A percentile compares a stretch with the other conserved stretches of the same genome.
Conservation (phyloP, 2,888 invertebrate genomes). For the Pantelozetes paolii region DNA sequence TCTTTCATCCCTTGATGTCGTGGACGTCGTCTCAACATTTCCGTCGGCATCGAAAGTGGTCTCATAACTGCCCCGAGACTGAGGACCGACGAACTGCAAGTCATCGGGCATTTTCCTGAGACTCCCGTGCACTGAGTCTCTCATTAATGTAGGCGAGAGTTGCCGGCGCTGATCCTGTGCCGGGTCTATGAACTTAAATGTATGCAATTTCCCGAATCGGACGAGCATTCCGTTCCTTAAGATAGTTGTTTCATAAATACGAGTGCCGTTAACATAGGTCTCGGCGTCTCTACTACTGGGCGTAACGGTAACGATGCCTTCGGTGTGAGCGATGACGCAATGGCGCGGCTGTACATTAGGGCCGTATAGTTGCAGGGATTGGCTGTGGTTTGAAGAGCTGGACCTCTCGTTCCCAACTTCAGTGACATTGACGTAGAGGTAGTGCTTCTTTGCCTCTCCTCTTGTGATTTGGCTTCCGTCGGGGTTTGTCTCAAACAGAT, state of each 20-base stretch:
- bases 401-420: constrained; percentile 68
- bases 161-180: constrained; percentile 48
- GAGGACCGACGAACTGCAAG: background rate
- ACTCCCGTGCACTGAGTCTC: constrained; percentile 31
- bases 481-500: constrained; percentile 75
- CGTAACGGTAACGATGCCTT: constrained; percentile 86
- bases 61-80: constrained; percentile 49
- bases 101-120: constrained; percentile 16
- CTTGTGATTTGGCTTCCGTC: constrained; percentile 57
- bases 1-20: constrained; percentile 65
- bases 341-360: constrained; percentile 89
- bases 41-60: constrained; percentile 84
- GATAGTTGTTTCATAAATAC: constrained; percentile 86
- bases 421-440: constrained; percentile 62
- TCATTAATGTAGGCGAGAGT: constrained; percentile 2
- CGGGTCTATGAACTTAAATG: constrained; percentile 58
- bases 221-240: constrained; percentile 62
- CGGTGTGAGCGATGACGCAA: constrained; percentile 85
- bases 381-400: constrained; percentile 49
- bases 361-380: constrained; percentile 61
- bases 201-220: constrained; percentile 56
- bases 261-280: constrained; percentile 87
- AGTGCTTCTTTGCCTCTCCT: constrained; percentile 56
- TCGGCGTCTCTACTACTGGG: constrained; percentile 89
- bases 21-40: constrained; percentile 84